Conservation (phyloP, 2,113 vertebrate species). For the Saguinus midas region DNA sequence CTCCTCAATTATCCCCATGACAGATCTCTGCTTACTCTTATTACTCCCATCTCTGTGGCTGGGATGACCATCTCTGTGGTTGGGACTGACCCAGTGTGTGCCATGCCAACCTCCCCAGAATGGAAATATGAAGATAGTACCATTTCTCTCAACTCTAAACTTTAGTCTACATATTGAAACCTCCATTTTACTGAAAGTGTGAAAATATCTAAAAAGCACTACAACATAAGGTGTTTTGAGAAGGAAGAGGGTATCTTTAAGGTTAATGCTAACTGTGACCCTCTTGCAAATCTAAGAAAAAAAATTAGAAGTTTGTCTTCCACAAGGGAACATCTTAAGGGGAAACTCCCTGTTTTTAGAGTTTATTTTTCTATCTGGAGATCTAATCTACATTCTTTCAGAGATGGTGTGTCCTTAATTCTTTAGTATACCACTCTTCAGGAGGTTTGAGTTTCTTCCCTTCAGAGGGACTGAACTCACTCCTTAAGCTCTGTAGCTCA, state of each 20-base stretch:
- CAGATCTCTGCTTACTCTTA: fast-evolving
- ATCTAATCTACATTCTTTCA: background rate
- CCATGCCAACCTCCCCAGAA: fast-evolving
- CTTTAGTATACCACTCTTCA: background rate
- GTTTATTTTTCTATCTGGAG: background rate
- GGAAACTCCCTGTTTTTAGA: background rate
- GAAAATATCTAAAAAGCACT: background rate
- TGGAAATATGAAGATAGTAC: background rate
- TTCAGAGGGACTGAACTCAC: background rate
- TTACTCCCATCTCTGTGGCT: fast-evolving
- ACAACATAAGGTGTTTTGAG: background rate
- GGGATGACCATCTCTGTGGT: no score
- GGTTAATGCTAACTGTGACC: background rate
- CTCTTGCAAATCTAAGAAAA: background rate
- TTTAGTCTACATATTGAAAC: background rate
- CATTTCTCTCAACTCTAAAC: background rate
- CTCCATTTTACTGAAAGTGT: background rate
- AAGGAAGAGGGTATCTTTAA: background rate
- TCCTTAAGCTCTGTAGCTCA: background rate
- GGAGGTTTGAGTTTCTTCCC: background rate
- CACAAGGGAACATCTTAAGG: background rate
- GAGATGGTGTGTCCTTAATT: background rate
- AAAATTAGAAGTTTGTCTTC: background rate
- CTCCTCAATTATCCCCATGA: background rate
- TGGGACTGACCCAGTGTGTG: background rate